Evolutionary conservation across 1,140 invertebrate genomes (phyloP).

Genomic region (Lineus longissimus): DNA sequence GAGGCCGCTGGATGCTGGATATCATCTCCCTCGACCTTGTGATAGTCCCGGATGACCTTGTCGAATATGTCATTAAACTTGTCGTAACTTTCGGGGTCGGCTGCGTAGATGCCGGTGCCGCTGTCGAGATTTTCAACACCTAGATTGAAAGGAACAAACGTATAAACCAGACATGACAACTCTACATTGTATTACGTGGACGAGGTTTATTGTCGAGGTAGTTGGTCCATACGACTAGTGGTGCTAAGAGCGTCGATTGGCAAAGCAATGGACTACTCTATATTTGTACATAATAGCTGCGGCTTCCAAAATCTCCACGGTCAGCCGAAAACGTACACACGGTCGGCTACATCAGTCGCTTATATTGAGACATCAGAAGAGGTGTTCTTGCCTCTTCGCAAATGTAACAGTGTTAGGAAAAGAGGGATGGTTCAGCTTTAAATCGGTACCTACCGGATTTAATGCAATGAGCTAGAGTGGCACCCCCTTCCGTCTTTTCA

Average conservation of each 20-base stretch:
- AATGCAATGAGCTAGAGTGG: constrained; percentile 5
- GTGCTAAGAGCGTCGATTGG: background rate
- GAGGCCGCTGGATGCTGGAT: constrained; percentile 81
- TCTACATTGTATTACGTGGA: background rate
- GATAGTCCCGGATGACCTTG: constrained; percentile 39
- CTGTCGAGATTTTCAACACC: constrained; percentile 33
- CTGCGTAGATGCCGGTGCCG: constrained; percentile 32
- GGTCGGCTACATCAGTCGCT: too few species aligned
- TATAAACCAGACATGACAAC: background rate
- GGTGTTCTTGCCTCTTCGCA: background rate
- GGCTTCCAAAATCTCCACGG: background rate
- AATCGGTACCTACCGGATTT: background rate
- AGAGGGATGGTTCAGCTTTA: background rate
- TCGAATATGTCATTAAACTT: constrained; percentile 34
- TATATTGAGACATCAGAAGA: too few species aligned
- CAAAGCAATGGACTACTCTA: background rate
- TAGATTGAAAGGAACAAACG: constrained; percentile 10
- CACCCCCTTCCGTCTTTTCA: background rate
- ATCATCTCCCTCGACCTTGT: constrained; percentile 26
- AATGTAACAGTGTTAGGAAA: background rate
- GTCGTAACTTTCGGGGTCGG: constrained; percentile 41
- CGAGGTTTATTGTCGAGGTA: background rate
- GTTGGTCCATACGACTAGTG: background rate
- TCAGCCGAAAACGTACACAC: too few species aligned
- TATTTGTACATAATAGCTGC: background rate